Evolutionary conservation across 1,140 invertebrate genomes (phyloP), one percentile per base, ranked within the genome.

Genomic region (Sesamia nonagrioides): DNA sequence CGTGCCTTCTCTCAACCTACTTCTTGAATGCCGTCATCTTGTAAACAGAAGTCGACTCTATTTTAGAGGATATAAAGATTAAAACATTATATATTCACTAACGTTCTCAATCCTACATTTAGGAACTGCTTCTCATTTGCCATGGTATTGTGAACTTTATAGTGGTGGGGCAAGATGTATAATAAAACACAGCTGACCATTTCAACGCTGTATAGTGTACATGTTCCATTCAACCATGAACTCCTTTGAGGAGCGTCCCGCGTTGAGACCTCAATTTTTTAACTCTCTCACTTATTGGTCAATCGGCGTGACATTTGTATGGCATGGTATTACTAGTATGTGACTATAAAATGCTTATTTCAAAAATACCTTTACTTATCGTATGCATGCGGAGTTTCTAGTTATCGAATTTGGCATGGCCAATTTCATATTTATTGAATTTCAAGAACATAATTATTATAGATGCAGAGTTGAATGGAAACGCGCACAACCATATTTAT

Each of bases 201-300:
- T 89, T 87, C 83, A 91, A 88, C 84, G 89, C 84, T 90, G 88
- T 90, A 87, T 83, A 90, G 82, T 90, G 88, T 90, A 92, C 91
- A 92, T 93, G 89, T 93, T 89, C 88, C 88, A 91, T 92, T 93
- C 92, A 94, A 94, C 93, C 93, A 93, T 94, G 93, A 94, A 93
- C 93, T 93, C 88, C 92, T 93, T 92, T 86, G 92, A 93, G 90
- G 91, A 94, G 86, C 90, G 90, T 94, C 93, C 93, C 92, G 91
- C 90, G 90, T 87, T 87, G 85, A 95, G 92, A 93, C 93, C 93
- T 93, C 93, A 94, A 93, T 95, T 95, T 94, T 94, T 94, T 90
- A 92, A 92, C 90, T 92, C 91, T 92, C 89, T 94, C 88, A 91
- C 91, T 94, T 93, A 90, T 95, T 94, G 93, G 91, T 91, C 91